Percentiles rank a stretch among this genome's conserved stretches.
These are phyloP conservation scores for Lymantria dispar DNA, from an alignment of 2,888 invertebrate genomes.

Conservation along the genomic window DNA sequence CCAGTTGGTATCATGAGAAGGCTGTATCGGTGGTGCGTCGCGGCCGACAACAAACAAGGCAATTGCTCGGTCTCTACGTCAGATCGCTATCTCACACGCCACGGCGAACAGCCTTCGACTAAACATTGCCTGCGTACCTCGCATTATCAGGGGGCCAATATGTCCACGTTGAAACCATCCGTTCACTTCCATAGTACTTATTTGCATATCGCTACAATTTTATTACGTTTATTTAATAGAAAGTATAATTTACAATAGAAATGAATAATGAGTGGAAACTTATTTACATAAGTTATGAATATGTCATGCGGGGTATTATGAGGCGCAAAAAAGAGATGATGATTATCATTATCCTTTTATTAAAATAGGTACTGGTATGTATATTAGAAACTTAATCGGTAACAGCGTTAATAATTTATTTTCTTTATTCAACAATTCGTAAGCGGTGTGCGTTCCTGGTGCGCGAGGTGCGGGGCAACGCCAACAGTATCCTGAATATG, in stretches of 20 bases:
- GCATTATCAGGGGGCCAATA: slow-evolving; percentile 44
- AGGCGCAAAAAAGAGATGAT: no score
- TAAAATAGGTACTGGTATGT: no score
- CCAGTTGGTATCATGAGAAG: slow-evolving; percentile 26
- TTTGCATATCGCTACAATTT: slow-evolving; percentile 37
- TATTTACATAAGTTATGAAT: no score
- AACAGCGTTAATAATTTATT: no score
- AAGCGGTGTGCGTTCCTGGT: no score
- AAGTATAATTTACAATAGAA: neutral
- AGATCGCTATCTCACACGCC: slow-evolving; percentile 66
- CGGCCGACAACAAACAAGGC: slow-evolving; percentile 68
- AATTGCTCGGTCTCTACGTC: slow-evolving; percentile 57
- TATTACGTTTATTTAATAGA: slow-evolving; percentile 9
- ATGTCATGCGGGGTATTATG: no score
- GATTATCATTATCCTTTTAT: no score
- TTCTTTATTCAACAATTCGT: no score
- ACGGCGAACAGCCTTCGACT: slow-evolving; percentile 41
- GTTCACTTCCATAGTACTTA: slow-evolving; percentile 36
- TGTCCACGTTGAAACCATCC: slow-evolving; percentile 42
- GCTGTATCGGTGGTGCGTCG: slow-evolving; percentile 26
- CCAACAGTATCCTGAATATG: no score
- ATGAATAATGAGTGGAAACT: no score
- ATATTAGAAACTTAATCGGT: no score
- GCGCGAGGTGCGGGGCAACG: no score
- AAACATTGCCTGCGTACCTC: slow-evolving; percentile 36